Conservation (phyloP, 1,140 invertebrate species). For the Neelides sp. region DNA sequence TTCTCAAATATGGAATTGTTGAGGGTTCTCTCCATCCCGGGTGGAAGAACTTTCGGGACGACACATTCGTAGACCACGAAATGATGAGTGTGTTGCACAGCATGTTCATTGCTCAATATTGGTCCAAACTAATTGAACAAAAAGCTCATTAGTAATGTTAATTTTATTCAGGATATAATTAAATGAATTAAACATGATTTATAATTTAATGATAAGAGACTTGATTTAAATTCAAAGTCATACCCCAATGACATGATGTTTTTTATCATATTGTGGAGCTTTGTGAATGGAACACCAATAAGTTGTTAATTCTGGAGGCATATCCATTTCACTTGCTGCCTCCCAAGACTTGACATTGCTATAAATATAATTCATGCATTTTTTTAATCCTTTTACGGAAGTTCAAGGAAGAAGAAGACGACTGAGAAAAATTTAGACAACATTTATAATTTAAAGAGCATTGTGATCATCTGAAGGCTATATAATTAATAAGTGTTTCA, state of each 20-base stretch:
- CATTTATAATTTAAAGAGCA: too few relatives aligned
- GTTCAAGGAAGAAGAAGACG: neutral
- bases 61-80: slow-evolving; percentile 13
- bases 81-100: slow-evolving; percentile 15
- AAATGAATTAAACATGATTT: neutral
- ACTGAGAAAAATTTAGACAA: too few relatives aligned
- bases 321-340: neutral
- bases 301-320: slow-evolving; percentile 12
- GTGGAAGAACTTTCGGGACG: slow-evolving; percentile 9
- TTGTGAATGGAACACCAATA: slow-evolving; percentile 21
- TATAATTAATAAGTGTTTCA: neutral
- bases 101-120: neutral
- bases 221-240: neutral
- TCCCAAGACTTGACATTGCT: neutral
- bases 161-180: neutral
- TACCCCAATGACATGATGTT: slow-evolving; percentile 22
- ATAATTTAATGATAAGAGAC: neutral
- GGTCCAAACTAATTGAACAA: slow-evolving; percentile 4
- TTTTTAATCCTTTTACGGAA: neutral
- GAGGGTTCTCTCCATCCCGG: too few relatives aligned
- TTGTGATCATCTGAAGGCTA: neutral
- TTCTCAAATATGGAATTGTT: too few relatives aligned
- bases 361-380: neutral
- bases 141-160: neutral
- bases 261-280: slow-evolving; percentile 1